Conservation (phyloP, 1,140 invertebrate species). For the Glomeris maerens region DNA sequence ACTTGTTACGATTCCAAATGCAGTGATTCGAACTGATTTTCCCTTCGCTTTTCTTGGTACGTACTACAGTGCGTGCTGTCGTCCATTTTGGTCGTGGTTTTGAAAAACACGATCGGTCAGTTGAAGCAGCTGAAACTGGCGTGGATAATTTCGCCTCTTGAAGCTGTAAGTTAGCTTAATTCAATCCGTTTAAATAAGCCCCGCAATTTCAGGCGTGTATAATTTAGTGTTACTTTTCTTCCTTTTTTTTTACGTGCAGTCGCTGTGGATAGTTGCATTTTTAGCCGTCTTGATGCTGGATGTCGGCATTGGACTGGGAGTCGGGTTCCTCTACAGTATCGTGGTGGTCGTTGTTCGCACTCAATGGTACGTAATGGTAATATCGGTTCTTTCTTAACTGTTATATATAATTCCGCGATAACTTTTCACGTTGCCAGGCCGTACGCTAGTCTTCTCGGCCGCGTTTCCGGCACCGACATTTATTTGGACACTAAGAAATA, state of each 20-base stretch:
- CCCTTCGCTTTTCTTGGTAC: neutral
- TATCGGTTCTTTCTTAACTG: neutral
- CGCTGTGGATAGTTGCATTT: constrained; percentile 32
- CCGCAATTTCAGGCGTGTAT: no score
- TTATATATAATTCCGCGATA: neutral
- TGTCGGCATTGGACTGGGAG: constrained; percentile 61
- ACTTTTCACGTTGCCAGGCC: constrained; percentile 15
- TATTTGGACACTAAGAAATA: constrained; percentile 57
- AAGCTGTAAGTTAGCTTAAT: constrained; percentile 40
- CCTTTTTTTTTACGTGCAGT: constrained; percentile 17
- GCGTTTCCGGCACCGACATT: constrained; percentile 53
- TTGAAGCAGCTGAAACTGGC: constrained; percentile 51
- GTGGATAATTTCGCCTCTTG: constrained; percentile 61
- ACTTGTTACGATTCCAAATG: no score
- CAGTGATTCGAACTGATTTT: no score
- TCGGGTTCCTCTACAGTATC: constrained; percentile 16
- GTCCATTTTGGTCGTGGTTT: constrained; percentile 74
- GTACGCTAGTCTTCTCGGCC: constrained; percentile 41
- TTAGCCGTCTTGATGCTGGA: constrained; percentile 62
- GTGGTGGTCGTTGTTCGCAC: constrained; percentile 18
- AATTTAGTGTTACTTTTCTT: constrained; percentile 4
- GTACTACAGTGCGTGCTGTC: constrained; percentile 54
- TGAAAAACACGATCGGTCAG: constrained; percentile 80
- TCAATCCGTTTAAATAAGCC: no score
- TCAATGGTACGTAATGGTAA: neutral